Evolutionary conservation across 2,888 invertebrate genomes (phyloP).

Genomic region (Drosophila ezoana): DNA sequence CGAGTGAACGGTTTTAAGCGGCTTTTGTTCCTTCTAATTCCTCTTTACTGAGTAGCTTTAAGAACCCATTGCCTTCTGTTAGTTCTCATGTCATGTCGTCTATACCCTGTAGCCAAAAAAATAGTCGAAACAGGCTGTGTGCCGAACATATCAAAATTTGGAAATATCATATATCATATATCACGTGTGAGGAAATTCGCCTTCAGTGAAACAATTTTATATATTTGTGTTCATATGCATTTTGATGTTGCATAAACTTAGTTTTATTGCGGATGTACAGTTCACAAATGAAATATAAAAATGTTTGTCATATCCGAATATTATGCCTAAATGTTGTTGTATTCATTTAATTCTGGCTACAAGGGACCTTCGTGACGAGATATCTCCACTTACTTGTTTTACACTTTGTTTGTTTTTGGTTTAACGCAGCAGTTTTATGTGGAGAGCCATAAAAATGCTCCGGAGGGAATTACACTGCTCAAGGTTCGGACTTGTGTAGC

Average conservation of each 20-base stretch:
- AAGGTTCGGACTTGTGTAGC: slow-evolving; percentile 13
- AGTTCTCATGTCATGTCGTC: no score
- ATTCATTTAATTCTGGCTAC: not conserved
- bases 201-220: no score
- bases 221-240: not conserved
- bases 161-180: no score
- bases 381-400: slow-evolving; percentile 15
- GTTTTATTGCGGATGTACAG: slow-evolving; percentile 10
- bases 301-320: not conserved
- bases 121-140: not conserved
- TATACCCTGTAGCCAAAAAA: slow-evolving; percentile 7
- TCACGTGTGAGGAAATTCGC: no score
- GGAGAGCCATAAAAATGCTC: slow-evolving; percentile 37
- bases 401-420: slow-evolving; percentile 27
- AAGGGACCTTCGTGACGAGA: slow-evolving; percentile 1
- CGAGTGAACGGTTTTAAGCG: slow-evolving; percentile 55
- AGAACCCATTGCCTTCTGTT: slow-evolving; percentile 9
- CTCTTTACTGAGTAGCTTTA: slow-evolving; percentile 4
- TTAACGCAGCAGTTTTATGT: slow-evolving; percentile 35
- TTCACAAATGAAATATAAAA: slow-evolving; percentile 11
- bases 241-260: not conserved
- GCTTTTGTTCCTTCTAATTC: slow-evolving; percentile 17
- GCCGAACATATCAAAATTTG: no score
- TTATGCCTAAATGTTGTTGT: not conserved
- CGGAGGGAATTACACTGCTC: slow-evolving; percentile 29